phyloP scores from a whole-genome alignment of 2,797 vertebrate species.

The Sebastiscus albofasciatus region DNA sequence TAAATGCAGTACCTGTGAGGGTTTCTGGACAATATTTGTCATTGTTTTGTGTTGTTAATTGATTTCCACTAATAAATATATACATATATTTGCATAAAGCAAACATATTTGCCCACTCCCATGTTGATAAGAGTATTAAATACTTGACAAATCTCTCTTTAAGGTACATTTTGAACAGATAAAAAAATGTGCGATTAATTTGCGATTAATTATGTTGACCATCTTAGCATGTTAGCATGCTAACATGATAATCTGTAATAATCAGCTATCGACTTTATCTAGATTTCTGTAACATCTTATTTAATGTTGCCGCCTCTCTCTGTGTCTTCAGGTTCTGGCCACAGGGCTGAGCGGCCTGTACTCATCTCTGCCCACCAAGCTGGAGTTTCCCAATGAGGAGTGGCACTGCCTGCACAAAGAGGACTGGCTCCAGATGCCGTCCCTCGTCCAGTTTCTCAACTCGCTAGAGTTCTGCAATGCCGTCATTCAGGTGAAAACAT shows the following conservation, averaged over 20 bases:
- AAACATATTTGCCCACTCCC: no score
- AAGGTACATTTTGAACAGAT: no score
- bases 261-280: background rate
- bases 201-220: no score
- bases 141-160: no score
- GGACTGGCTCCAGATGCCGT: slow-evolving; percentile 92
- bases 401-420: slow-evolving; percentile 95
- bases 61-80: no score
- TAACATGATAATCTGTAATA: background rate
- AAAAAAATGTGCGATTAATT: no score
- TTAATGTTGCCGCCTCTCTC: background rate
- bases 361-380: slow-evolving; percentile 94
- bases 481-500: slow-evolving; percentile 91
- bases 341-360: slow-evolving; percentile 97
- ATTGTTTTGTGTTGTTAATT: no score
- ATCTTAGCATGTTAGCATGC: no score
- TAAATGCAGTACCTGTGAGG: no score
- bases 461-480: slow-evolving; percentile 98
- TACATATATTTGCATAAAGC: no score
- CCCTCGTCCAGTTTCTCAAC: slow-evolving; percentile 97
- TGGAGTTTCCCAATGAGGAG: slow-evolving; percentile 91
- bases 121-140: no score
- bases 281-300: background rate
- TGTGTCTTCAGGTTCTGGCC: slow-evolving; percentile 88
- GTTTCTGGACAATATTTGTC: fast-evolving